Percentiles rank a stretch among this genome's conserved stretches.
phyloP scores from a whole-genome alignment of 2,113 vertebrate species.

The Platysternon megacephalum region DNA sequence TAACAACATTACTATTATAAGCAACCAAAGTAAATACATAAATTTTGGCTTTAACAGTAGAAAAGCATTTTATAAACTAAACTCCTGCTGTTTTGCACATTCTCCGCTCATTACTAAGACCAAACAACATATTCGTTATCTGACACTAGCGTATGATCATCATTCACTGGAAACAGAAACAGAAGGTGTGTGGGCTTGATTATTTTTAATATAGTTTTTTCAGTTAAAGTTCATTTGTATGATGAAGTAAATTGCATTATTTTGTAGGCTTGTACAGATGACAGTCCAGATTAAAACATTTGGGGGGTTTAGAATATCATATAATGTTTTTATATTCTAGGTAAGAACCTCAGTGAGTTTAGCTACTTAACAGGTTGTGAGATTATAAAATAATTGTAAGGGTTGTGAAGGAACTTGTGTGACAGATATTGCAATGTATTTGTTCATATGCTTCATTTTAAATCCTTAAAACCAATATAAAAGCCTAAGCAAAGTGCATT shows the following conservation, averaged over 20 bases:
- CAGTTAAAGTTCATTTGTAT: not conserved
- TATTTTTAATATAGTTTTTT: conserved; percentile 18
- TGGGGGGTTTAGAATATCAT: not conserved
- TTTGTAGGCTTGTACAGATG: not conserved
- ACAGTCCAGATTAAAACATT: not conserved
- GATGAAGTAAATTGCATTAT: not conserved
- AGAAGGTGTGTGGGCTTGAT: not conserved
- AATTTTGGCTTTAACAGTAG: not conserved
- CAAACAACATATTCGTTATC: conserved; percentile 2
- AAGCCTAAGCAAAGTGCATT: not conserved
- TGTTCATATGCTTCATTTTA: not conserved
- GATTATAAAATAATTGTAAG: not conserved
- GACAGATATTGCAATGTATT: not conserved
- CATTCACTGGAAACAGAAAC: conserved; percentile 14
- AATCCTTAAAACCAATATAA: not conserved
- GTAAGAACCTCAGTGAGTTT: not conserved
- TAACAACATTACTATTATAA: not conserved
- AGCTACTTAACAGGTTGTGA: not conserved
- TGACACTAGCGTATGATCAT: not conserved
- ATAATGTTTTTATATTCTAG: not conserved
- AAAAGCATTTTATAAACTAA: not conserved
- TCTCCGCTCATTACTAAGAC: conserved; percentile 7
- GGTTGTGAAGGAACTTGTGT: not conserved
- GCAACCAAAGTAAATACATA: not conserved
- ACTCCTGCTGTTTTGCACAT: not conserved